phyloP scores from a whole-genome alignment of 2,797 vertebrate genomes.

The Notolepis coatsorum region DNA sequence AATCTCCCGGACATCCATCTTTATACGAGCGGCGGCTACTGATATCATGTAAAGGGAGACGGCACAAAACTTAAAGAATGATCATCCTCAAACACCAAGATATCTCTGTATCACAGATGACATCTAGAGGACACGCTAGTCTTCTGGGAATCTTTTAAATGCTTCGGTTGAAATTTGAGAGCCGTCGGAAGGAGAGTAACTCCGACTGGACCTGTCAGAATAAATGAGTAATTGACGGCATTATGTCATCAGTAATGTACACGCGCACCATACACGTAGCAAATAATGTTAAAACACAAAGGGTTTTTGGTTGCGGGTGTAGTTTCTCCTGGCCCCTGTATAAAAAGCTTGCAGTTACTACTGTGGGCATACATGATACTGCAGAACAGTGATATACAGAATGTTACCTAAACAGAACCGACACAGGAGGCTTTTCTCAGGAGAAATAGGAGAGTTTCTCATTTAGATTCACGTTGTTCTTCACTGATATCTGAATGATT shows the following conservation, averaged over 20 bases:
- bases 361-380: too few species aligned
- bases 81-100: slow-evolving; percentile 67
- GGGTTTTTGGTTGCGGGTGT: background rate
- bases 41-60: slow-evolving; percentile 76
- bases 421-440: too few species aligned
- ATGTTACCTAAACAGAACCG: too few species aligned
- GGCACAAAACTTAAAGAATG: slow-evolving; percentile 78
- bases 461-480: too few species aligned
- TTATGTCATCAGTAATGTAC: slow-evolving; percentile 47
- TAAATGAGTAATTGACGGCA: slow-evolving; percentile 73
- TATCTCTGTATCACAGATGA: slow-evolving; percentile 70
- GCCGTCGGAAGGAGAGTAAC: slow-evolving; percentile 77
- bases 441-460: too few species aligned
- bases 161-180: slow-evolving; percentile 77
- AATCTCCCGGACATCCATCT: slow-evolving; percentile 79
- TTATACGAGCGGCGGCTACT: slow-evolving; percentile 65
- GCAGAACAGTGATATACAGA: too few species aligned
- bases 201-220: slow-evolving; percentile 67
- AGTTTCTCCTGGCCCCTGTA: background rate
- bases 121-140: slow-evolving; percentile 83
- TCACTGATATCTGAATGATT: too few species aligned
- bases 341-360: too few species aligned
- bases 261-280: slow-evolving; percentile 27
- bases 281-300: slow-evolving; percentile 1
- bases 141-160: slow-evolving; percentile 74